These are phyloP conservation scores for Tonatia bakeri DNA, from an alignment of 2,113 vertebrate genomes.

Conservation along the genomic window DNA sequence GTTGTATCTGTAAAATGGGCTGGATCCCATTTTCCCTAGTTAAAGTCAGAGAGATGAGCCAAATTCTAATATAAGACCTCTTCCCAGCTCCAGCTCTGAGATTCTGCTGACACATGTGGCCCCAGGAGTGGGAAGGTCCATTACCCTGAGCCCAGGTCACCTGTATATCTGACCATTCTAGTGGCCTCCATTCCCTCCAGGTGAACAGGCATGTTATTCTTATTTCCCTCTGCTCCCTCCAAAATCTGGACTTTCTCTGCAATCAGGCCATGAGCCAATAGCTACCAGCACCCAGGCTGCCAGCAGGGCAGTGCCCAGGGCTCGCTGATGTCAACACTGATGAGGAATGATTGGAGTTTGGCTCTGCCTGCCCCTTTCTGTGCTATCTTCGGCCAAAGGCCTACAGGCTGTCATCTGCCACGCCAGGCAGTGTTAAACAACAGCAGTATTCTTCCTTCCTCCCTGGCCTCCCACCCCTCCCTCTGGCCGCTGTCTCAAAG, in stretches of 20 bases:
- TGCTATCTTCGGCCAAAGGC: conserved; percentile 43
- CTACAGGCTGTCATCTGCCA: conserved; percentile 31
- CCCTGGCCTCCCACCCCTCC: background rate
- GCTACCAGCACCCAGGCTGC: conserved; percentile 37
- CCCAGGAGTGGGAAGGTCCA: background rate
- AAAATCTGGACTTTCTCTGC: conserved; percentile 43
- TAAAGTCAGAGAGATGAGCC: background rate
- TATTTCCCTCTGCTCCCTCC: background rate
- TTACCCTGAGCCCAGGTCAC: background rate
- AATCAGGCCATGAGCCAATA: conserved; percentile 29
- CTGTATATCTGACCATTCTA: background rate
- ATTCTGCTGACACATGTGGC: background rate
- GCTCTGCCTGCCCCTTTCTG: conserved; percentile 21
- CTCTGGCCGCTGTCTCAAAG: conserved; percentile 46
- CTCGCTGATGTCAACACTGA: conserved; percentile 49
- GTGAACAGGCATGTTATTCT: conserved; percentile 31
- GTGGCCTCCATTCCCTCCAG: background rate
- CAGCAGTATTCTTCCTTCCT: conserved; percentile 33
- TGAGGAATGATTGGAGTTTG: conserved; percentile 42
- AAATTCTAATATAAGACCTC: background rate
- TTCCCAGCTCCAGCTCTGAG: background rate
- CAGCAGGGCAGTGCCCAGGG: conserved; percentile 9
- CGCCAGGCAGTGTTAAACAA: conserved; percentile 35
- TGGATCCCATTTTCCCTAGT: background rate
- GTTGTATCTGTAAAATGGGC: background rate